Evolutionary conservation across 2,113 vertebrate genomes (phyloP), one percentile per base, ranked within the genome.

Genomic region (Bucco capensis): DNA sequence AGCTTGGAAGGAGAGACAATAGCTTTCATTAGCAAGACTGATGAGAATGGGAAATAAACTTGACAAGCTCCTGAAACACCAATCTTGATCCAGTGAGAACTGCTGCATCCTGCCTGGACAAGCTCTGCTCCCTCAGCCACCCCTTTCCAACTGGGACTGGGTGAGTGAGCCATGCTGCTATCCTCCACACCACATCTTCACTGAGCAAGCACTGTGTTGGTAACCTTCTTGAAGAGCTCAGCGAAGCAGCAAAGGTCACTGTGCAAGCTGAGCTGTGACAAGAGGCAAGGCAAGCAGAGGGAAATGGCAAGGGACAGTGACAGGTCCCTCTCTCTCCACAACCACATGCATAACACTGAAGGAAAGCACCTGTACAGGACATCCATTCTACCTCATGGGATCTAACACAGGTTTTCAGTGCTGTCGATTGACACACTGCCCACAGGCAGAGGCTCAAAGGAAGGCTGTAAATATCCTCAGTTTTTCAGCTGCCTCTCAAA

Each of bases 171-270:
- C 35, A 33, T 4, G 30, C 12, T 60, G 54, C 49, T 47, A 3
- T 19, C 28, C 50, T 44, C 38, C 51, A 40, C 33, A 37, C 19
- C 3, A 2, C 21, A 27, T 0, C 0, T 23, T 47, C 17, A 8
- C 38, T 21, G 31, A 19, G 30, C 1, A 1, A 66, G 37, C 44
- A 73, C 38, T 14, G 11, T 14, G 27, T 2, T 15, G 28, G 12
- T 65, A 31, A 19, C 61, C 19, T 56, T 85, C 71, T 62, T 18
- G 50, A 19, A 76, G 24, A 74, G 73, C 30, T 90, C 80, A 78
- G 51, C 33, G 42, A 35, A 83, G 11, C 5, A 88, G 16, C 53
- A 74, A 8, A 62, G 19, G 54, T 83, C 6, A 6, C 27, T 57
- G 37, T 46, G 64, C 31, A 65, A 83, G 54, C 19, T 13, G 4